A percentile compares a stretch with the other conserved stretches of the same genome.
Conservation (phyloP, 2,888 invertebrate genomes). For the Carterocephalus palaemon region DNA sequence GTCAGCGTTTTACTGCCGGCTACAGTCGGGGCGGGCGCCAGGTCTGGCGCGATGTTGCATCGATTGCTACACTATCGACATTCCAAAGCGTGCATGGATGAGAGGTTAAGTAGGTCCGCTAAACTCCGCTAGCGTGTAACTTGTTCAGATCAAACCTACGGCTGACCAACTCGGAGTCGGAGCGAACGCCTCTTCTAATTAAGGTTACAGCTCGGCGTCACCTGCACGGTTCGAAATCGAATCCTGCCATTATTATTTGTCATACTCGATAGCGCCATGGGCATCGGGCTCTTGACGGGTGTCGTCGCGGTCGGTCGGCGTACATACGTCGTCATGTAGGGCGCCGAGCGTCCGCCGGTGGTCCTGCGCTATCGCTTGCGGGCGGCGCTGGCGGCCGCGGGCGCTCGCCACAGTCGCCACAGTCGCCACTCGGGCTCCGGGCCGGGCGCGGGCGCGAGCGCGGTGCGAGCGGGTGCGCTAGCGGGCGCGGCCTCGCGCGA, state of each 20-base stretch:
- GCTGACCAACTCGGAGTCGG: not conserved
- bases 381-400: constrained; percentile 11
- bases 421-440: not conserved
- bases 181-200: not conserved
- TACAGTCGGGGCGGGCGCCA: no score
- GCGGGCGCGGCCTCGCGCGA: constrained; percentile 11
- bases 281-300: constrained; percentile 14
- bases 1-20: no score
- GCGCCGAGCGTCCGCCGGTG: constrained; percentile 5
- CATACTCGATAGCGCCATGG: constrained; percentile 13
- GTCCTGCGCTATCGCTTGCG: constrained; percentile 7
- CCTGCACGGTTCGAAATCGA: constrained; percentile 5
- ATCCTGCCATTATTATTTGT: constrained; percentile 12
- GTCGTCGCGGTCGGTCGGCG: constrained; percentile 29
- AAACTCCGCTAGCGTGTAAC: no score
- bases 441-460: constrained; percentile 21
- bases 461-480: constrained; percentile 17
- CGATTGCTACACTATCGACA: no score
- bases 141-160: constrained; percentile 8
- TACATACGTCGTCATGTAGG: constrained; percentile 18
- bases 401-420: constrained; percentile 13
- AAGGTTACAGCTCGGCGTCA: constrained; percentile 10
- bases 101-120: no score
- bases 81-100: no score
- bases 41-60: no score